Conservation (phyloP, 64 coral and sea anemone genomes). For the Montipora foliosa region DNA sequence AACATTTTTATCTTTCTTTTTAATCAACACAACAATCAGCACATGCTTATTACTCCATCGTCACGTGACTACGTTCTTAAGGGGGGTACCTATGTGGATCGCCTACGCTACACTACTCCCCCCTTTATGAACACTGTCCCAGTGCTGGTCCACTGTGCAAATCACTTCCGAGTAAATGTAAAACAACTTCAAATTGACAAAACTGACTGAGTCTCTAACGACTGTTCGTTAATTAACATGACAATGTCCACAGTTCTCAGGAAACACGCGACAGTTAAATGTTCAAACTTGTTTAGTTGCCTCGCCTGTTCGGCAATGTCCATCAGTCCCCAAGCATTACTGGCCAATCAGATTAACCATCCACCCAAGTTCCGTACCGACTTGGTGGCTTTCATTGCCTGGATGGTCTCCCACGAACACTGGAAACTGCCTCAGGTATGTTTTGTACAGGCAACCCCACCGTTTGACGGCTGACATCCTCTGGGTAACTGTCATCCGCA, state of each 20-base stretch:
- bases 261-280: too few relatives aligned
- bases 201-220: conserved; percentile 3
- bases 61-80: neutral
- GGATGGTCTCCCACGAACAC: too few relatives aligned
- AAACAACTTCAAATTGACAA: neutral
- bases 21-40: too few relatives aligned
- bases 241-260: too few relatives aligned
- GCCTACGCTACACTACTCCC: neutral
- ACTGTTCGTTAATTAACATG: too few relatives aligned
- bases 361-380: too few relatives aligned
- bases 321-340: too few relatives aligned
- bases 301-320: too few relatives aligned
- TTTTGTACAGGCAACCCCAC: neutral
- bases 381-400: too few relatives aligned
- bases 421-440: neutral
- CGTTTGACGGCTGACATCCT: neutral
- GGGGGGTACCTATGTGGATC: neutral
- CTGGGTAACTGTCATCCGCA: neutral
- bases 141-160: neutral
- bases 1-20: too few relatives aligned
- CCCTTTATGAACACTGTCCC: neutral
- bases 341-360: too few relatives aligned
- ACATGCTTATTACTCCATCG: neutral
- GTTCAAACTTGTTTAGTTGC: too few relatives aligned
- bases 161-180: neutral